Evolutionary conservation across 2,797 vertebrate genomes (phyloP), one percentile per base, ranked within the genome.

Genomic region (Acridotheres tristis): DNA sequence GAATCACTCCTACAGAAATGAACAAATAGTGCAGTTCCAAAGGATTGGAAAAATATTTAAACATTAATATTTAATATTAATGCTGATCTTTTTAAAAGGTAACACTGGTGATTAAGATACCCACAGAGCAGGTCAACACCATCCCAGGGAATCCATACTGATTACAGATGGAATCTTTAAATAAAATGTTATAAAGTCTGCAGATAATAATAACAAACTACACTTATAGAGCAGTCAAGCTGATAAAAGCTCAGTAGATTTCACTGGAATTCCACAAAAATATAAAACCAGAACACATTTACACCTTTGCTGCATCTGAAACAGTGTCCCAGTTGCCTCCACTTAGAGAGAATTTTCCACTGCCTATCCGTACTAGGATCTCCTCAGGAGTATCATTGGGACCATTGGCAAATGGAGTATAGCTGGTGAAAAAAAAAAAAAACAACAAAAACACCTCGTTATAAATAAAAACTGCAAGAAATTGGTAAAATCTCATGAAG

Each of bases 251-350:
- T 62, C 43, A 66, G 23, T 1, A 81, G 23, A 47, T 15, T 42
- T 85, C 25, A n/a, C 8, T n/a, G 54, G 25, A 85, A 77, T 51
- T 43, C 59, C 40, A 85, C 30, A 63, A 80, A 61, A 94, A 67
- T 10, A 26, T 3, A 48, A 65, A 20, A 84, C 53, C 55, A 95
- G 75, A 97, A 95, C n/a, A 84, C 38, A 88, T 96, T 79, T 84
- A 83, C 96, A 99, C 99, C 99, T 99, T 99, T 93, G 99, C 99
- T 97, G 98, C 98, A 96, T 99, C 99, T 82, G 99, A 99, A 96
- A 99, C 99, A 32, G 98, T 98, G 93, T 99, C 99, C 99, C 99
- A 99, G 98, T 99, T 99, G 87, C 99, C 99, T 93, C 99, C 99
- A 34, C 98, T 99, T 94, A 99, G 97, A 50, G 99, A 99, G 97